Conservation (phyloP, 2,113 vertebrate species). For the Cavia porcellus region DNA sequence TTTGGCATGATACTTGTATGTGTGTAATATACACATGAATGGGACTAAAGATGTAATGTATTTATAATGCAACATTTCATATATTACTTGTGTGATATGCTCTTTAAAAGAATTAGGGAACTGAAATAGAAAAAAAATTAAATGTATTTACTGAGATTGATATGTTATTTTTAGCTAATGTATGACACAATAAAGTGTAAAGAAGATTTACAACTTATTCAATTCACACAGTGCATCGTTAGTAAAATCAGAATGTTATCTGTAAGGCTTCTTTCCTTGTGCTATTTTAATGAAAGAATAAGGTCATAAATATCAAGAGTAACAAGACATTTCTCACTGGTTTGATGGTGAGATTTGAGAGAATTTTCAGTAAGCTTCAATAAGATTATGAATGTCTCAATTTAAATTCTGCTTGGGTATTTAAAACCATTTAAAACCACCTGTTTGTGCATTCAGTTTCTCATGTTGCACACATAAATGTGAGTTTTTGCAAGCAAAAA, state of each 20-base stretch:
- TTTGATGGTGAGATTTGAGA: constrained; percentile 56
- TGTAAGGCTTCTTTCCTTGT: not conserved
- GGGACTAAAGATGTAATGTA: not conserved
- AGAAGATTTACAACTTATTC: constrained; percentile 21
- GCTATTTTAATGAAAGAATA: constrained; percentile 52
- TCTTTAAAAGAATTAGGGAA: not conserved
- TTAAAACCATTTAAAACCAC: constrained; percentile 84
- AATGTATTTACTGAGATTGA: not conserved
- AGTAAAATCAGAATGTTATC: not conserved
- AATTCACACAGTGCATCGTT: constrained; percentile 13
- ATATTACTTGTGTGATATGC: not conserved
- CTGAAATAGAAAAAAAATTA: not conserved
- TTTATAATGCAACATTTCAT: not conserved
- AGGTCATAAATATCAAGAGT: constrained; percentile 49
- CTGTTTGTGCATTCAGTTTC: constrained; percentile 83
- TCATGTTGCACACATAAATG: constrained; percentile 84
- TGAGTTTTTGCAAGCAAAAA: constrained; percentile 85
- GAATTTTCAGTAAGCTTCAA: constrained; percentile 64
- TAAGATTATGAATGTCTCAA: constrained; percentile 68
- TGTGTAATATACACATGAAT: not conserved
- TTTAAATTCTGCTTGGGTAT: constrained; percentile 82
- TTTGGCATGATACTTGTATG: not conserved
- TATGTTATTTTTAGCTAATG: constrained; percentile 11
- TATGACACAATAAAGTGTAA: not conserved
- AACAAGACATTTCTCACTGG: constrained; percentile 48